Conservation (phyloP, 1,140 invertebrate species). For the Carposina sasakii region DNA sequence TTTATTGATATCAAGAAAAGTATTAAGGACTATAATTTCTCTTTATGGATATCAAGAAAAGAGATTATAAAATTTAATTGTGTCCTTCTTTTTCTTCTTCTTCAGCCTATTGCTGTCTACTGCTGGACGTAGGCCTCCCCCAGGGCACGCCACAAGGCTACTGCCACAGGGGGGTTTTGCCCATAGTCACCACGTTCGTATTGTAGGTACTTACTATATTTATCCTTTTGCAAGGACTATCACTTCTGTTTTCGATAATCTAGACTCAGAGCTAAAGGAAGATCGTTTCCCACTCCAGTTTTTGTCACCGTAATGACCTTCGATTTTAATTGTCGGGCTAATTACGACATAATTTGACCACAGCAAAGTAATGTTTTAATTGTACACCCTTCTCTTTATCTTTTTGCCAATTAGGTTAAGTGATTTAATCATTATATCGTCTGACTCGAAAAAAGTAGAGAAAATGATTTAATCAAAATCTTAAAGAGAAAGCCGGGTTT, state of each 20-base stretch:
- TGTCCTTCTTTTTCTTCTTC: too few species aligned
- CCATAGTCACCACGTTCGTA: constrained; percentile 1
- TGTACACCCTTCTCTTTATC: constrained; percentile 45
- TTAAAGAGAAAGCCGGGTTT: constrained; percentile 18
- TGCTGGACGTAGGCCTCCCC: too few species aligned
- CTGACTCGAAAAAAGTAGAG: too few species aligned
- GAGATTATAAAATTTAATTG: too few species aligned
- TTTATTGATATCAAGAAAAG: too few species aligned
- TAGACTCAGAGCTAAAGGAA: constrained; percentile 37
- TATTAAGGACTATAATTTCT: too few species aligned
- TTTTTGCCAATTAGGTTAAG: constrained; percentile 41
- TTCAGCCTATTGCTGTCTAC: too few species aligned
- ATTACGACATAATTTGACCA: constrained; percentile 61
- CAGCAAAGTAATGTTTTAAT: constrained; percentile 64
- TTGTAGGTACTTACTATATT: not conserved
- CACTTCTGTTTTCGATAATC: constrained; percentile 22
- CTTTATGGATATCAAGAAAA: too few species aligned
- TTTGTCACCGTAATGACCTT: constrained; percentile 56
- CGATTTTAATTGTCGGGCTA: constrained; percentile 56
- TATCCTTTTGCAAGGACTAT: not conserved
- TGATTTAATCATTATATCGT: constrained; percentile 47
- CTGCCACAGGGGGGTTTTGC: too few species aligned
- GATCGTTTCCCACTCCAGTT: constrained; percentile 53
- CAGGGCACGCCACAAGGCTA: too few species aligned
- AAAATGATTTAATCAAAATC: constrained; percentile 28